Evolutionary conservation across 2,797 vertebrate species (phyloP).

Genomic region (Urophycis tenuis): DNA sequence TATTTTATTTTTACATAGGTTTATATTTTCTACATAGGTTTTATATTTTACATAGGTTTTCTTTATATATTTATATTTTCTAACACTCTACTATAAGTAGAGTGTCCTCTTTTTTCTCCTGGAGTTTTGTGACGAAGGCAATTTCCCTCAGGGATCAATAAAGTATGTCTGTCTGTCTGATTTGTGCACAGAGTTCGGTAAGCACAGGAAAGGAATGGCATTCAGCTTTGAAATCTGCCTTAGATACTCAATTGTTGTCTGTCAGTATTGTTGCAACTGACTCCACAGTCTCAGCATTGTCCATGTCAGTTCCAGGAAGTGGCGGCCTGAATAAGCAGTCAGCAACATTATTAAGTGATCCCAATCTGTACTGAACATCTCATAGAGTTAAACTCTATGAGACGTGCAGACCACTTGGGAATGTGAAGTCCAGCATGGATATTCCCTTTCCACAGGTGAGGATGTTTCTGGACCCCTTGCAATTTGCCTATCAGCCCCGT

Average conservation of each 20-base stretch:
- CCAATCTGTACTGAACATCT: not conserved
- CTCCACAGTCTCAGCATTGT: not conserved
- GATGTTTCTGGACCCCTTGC: no score
- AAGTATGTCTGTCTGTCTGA: no score
- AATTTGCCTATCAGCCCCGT: no score
- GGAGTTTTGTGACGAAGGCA: no score
- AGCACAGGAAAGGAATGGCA: not conserved
- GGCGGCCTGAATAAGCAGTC: conserved; percentile 1
- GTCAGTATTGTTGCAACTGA: not conserved
- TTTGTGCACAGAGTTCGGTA: conserved; percentile 2
- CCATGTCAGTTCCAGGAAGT: not conserved
- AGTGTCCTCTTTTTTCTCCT: no score
- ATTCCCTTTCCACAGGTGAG: no score
- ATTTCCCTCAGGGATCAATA: no score
- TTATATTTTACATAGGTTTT: no score
- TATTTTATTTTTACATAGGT: no score
- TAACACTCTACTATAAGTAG: no score
- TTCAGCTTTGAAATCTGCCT: not conserved
- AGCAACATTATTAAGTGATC: not conserved
- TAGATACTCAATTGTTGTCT: not conserved
- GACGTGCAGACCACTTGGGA: conserved; percentile 21
- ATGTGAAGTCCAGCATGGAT: conserved; percentile 10
- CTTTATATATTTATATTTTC: no score
- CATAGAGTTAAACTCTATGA: conserved; percentile 2
- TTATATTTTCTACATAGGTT: no score